phyloP scores from a whole-genome alignment of 2,888 invertebrate genomes.

The Acleris laterana region DNA sequence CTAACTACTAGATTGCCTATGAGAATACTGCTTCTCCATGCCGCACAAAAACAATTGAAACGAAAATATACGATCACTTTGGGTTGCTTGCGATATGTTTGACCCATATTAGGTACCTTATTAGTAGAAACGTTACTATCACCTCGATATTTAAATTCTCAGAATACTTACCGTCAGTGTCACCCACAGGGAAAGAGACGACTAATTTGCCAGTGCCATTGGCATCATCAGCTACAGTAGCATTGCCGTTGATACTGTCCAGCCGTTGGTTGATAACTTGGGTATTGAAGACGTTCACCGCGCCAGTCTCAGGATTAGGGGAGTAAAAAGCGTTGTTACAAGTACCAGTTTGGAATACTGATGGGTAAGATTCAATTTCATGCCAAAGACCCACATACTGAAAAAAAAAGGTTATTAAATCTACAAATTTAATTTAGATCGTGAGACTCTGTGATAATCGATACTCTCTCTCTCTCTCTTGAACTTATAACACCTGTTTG shows the following conservation, averaged over 20 bases:
- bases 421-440: background rate
- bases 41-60: no score
- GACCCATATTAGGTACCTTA: no score
- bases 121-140: background rate
- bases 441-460: no score
- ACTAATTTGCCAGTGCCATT: slow-evolving; percentile 79
- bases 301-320: slow-evolving; percentile 32
- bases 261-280: slow-evolving; percentile 43
- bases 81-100: no score
- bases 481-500: no score
- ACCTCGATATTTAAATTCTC: no score
- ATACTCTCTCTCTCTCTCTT: no score
- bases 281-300: slow-evolving; percentile 39
- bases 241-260: slow-evolving; percentile 68
- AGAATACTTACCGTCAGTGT: slow-evolving; percentile 67
- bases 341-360: slow-evolving; percentile 56
- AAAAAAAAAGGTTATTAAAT: slow-evolving; percentile 32
- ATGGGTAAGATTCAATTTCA: slow-evolving; percentile 64
- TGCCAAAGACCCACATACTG: slow-evolving; percentile 69
- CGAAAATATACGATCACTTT: no score
- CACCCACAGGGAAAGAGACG: slow-evolving; percentile 83
- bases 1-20: no score
- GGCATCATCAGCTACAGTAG: slow-evolving; percentile 54
- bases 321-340: slow-evolving; percentile 65
- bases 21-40: no score